These are phyloP conservation scores for Geothlypis trichas DNA, from an alignment of 2,113 vertebrate genomes.

Conservation along the genomic window DNA sequence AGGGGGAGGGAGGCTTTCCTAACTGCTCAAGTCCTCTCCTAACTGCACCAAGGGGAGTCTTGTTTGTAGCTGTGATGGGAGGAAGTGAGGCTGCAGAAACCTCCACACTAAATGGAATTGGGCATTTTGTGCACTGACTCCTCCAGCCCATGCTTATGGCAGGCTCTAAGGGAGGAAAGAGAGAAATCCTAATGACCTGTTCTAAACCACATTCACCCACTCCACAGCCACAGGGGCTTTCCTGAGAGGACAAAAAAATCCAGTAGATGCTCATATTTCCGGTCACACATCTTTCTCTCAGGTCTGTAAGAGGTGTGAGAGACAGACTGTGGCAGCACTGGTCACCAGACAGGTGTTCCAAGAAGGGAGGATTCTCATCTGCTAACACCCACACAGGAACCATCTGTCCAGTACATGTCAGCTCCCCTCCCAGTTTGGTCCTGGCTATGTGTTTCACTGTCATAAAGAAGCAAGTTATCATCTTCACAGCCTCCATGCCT, in stretches of 20 bases:
- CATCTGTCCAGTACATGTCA: neutral
- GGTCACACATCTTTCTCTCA: neutral
- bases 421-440: neutral
- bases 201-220: neutral
- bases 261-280: slow-evolving; percentile 31
- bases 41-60: neutral
- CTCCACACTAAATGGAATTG: neutral
- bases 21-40: neutral
- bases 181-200: neutral
- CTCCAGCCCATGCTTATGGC: neutral
- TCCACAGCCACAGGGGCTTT: neutral
- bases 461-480: neutral
- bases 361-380: neutral
- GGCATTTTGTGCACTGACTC: neutral
- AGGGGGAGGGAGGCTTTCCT: neutral
- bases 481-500: neutral
- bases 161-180: neutral
- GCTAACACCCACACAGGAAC: neutral
- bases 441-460: neutral
- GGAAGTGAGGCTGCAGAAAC: neutral
- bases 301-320: neutral
- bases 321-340: neutral
- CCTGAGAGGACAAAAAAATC: neutral
- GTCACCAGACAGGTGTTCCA: neutral
- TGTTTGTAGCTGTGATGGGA: neutral